Percentiles rank a stretch among this genome's conserved stretches.
Conservation (phyloP, 2,113 vertebrate genomes). For the Chaetorhynchus papuensis region DNA sequence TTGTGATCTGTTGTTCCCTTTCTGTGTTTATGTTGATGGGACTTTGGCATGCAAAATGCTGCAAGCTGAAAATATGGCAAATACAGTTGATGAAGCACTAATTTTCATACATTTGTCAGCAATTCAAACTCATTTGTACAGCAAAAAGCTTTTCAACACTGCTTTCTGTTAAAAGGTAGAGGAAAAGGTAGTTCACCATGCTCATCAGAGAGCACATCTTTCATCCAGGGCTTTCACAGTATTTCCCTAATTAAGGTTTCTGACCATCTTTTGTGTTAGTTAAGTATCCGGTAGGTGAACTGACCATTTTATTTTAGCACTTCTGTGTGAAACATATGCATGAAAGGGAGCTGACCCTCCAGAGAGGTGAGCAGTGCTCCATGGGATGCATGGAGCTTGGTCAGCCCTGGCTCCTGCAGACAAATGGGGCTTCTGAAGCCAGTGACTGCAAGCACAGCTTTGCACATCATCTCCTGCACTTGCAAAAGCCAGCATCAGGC, state of each 20-base stretch:
- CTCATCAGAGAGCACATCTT: not conserved
- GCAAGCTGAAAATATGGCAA: not conserved
- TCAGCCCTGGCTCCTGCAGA: not conserved
- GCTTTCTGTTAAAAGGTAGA: not conserved
- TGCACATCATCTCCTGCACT: accelerated
- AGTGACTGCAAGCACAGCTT: not conserved
- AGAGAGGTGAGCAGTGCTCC: not conserved
- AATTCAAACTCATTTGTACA: not conserved
- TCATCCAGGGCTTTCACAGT: not conserved
- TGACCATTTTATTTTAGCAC: not conserved
- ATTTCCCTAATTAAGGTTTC: not conserved
- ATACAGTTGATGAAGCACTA: not conserved
- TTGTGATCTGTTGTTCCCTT: not conserved
- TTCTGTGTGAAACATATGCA: not conserved
- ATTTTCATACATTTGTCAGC: not conserved
- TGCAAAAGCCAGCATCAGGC: not conserved
- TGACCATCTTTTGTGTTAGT: not conserved
- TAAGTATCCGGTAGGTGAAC: not conserved
- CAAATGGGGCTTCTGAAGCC: not conserved
- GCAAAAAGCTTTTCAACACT: not conserved
- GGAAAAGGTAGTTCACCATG: not conserved
- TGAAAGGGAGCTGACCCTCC: not conserved
- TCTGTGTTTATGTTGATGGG: not conserved
- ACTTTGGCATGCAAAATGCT: not conserved
- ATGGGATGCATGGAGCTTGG: not conserved